Base-by-base conservation (phyloP, 1,140 invertebrate genomes). In the Saccostrea glomerata region DNA sequence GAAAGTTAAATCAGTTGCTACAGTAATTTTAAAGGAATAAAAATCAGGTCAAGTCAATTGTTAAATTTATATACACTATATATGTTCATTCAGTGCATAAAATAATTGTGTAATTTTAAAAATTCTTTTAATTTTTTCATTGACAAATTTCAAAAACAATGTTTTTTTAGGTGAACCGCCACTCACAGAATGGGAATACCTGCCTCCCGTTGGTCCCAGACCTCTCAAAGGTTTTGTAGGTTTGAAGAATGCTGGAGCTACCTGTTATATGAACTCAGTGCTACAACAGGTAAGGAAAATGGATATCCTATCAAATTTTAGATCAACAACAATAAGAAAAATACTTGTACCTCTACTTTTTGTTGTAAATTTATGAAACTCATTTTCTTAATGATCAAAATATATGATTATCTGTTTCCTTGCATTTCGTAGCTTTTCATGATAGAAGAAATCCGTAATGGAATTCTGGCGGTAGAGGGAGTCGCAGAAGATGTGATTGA, bases 221-320 rank as follows among this genome's bases (percentile, higher is more conserved):
- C 98, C 98, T 17, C 93, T 96, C 1, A 97, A 98, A 92, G 98
- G 98, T 84, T 98, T 99, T 96, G 99, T 99, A 77, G 98, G 99
- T 17, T 95, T 99, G 88, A 99, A 99, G 95, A 99, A 99, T 95
- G 99, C 98, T 55, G 99, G 99, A 23, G 98, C 99, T 54, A 99
- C 99, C 0, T 99, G 99, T 95, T 99, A 99, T 95, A 99, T 99
- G 99, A 99, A 99, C 95, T 99, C 98, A 20, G 98, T 99, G 77
- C 95, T 99, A 89, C 98, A 99, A 95, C 98, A 99, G 95, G 94
- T 96, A 25, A 87, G 82, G 47, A 84, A 9, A 47, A 7, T 6
- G 47, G 47, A 47, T 6, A 47, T 47, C 47, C 47, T 47, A 47
- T 47, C 47, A 47, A 9, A 7, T 47, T 47, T 47, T 9, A 47